Evolutionary conservation across 2,113 vertebrate genomes (phyloP), one percentile per base, ranked within the genome.

Genomic region (Crotalus helleri): DNA sequence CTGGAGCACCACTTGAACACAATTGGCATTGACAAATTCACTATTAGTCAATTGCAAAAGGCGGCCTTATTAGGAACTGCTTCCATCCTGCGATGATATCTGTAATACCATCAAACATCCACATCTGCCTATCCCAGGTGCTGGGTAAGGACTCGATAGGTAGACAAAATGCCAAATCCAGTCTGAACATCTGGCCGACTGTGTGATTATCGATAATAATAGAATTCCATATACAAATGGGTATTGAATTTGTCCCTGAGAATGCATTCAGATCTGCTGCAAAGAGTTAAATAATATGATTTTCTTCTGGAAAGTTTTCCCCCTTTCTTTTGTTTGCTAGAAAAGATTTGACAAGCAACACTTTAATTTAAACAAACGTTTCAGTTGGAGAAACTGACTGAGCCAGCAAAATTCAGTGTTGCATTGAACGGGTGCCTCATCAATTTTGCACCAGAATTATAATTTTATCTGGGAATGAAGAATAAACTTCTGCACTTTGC

Each of bases 211-310:
- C 39, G 39, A 39, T 39, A 10, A 59, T 24, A 59, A 64, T 13
- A 29, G 0, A n/a, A n/a, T 86, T 74, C 5, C 10, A 26, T 49
- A 1, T 39, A 46, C 0, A n/a, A 93, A 86, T 85, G 54, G 33
- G 85, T 90, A 90, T 33, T 57, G 87, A 90, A 93, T 93, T 91
- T 95, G 53, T 91, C 86, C 23, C 23, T 87, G 33, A 85, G n/a
- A 93, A 1, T 85, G 1, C n/a, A 88, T 91, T 90, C 1, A 92
- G 1, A 2, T 69, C 11, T 87, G 5, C 69, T 53, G 3, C 13
- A 64, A 94, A 87, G 92, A 33, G 94, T 95, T 95, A 95, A 95
- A 93, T 57, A 0, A 21, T 15, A 51, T 85, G 90, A 13, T n/a
- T 64, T 51, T 13, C 74, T 61, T 81, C 12, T 4, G 8, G 89